A percentile compares a stretch with the other conserved stretches of the same genome.
Evolutionary conservation across 2,113 vertebrate genomes (phyloP).

Genomic region (Sprattus sprattus): DNA sequence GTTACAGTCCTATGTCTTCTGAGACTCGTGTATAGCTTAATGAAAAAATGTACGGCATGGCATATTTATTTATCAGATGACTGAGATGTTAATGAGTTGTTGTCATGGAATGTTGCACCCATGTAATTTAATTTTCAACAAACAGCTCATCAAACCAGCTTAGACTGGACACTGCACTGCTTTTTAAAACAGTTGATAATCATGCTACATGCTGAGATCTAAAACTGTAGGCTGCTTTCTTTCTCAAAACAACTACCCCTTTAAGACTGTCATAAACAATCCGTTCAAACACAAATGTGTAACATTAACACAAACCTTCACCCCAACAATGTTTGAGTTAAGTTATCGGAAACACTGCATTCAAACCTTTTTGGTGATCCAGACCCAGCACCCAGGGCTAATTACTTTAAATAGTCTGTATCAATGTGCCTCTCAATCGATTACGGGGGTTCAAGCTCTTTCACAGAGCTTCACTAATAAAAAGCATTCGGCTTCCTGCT

Average conservation of each 20-base stretch:
- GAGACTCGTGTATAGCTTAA: slow-evolving; percentile 16
- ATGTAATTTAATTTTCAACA: background rate
- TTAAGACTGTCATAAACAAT: background rate
- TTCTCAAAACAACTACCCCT: background rate
- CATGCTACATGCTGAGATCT: background rate
- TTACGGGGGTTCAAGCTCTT: too few relatives aligned
- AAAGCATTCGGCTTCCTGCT: slow-evolving; percentile 30
- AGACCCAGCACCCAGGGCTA: background rate
- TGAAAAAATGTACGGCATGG: background rate
- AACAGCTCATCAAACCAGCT: background rate
- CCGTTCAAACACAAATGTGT: too few relatives aligned
- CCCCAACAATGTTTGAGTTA: too few relatives aligned
- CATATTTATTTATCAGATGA: background rate
- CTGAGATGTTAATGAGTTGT: background rate
- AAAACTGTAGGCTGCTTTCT: background rate
- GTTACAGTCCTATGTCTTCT: background rate
- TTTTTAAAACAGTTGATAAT: background rate
- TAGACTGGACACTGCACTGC: background rate
- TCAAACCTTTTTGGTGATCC: too few relatives aligned
- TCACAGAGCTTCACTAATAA: background rate
- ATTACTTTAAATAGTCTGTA: slow-evolving; percentile 22
- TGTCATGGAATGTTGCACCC: background rate
- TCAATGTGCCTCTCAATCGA: too few relatives aligned
- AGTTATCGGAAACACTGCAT: too few relatives aligned
- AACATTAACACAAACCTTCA: too few relatives aligned